Evolutionary conservation across 2,888 invertebrate genomes (phyloP), one percentile per base, ranked within the genome.

Genomic region (Catocala sponsa): DNA sequence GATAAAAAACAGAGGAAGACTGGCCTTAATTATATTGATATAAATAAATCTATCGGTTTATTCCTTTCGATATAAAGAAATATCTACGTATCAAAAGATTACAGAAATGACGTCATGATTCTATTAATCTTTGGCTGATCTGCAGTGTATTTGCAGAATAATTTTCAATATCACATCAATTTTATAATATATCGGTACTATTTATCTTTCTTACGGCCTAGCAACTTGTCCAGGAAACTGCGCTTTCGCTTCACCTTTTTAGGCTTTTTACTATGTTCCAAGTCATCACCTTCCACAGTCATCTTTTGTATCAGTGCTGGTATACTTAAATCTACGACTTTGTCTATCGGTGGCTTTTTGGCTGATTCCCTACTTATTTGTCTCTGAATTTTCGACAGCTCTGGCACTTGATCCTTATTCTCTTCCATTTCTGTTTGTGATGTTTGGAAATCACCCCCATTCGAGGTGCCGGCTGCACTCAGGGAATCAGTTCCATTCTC

Each of bases 241-340:
- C 94, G 84, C 89, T 93, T 94, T 80, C 93, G 85, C 77, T 94
- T 94, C 6, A 94, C 89, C 78, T 94, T 94, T 69, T 88, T 92
- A 15, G 81, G 79, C 50, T 80, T 82, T 61, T 84, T 87, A 60
- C 88, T 83, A 58, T 78, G 87, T 71, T 91, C 91, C 69, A 90
- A 74, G 62, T 82, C 84, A 7, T 92, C 91, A 12, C 82, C 92
- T 62, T 94, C 92, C 4, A 73, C 80, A 44, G 86, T 89, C 82
- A 94, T 94, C 76, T 92, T 93, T 57, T 92, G 82, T 78, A 94
- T 82, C 73, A 94, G 83, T 55, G 80, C 89, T 80, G 94, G 94
- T 81, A 94, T 91, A 78, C 84, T 88, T 73, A 92, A 78, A 73
- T 94, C 94, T 64, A 86, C 80, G 58, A 84, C 80, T 66, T 84